Evolutionary conservation across 2,888 invertebrate species (phyloP), one percentile per base, ranked within the genome.

Genomic region (Gisinianus flammeolus): DNA sequence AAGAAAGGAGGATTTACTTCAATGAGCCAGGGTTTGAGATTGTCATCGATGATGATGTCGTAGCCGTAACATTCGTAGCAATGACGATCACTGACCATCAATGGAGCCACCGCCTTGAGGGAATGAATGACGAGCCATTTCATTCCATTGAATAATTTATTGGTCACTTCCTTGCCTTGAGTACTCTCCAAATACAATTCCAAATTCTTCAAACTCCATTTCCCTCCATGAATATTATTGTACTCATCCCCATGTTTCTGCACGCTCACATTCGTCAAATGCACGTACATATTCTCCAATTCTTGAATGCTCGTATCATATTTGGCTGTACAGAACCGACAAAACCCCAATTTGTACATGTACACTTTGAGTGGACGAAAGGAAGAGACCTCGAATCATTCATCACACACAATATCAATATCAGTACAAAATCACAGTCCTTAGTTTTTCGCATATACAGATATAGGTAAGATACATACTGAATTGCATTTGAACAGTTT

Each of bases 211-310:
- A 97, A 92, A 75, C 94, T 95, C 91, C 97, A 91, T 88, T 98
- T 98, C 0, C 97, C 97, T 10, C 97, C 97, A 86, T 97, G 97
- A 72, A 95, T 90, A 81, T 91, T 92, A 87, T 98, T 98, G 87
- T 97, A 98, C 86, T 97, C 97, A 35, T 94, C 94, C 83, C 97
- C 97, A 86, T 96, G 96, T 87, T 97, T 97, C 88, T 98, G 98
- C n/a, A 98, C 96, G 79, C 97, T 97, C 4, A 97, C 97, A 87
- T 98, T 98, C 16, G 97, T 97, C 75, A 97, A 90, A 89, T 97
- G 97, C 75, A 97, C 94, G 86, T 95, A 97, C 92, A 95, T 94
- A 87, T 94, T 96, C 87, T 96, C 95, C 84, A 94, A 88, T 87
- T 94, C 94, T 58, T 93, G 93, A 58, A 93, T 93, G 87, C 93